phyloP scores from a whole-genome alignment of 30 jellyfish, hydroid and myxozoan genomes.

The Clytia hemisphaerica region DNA sequence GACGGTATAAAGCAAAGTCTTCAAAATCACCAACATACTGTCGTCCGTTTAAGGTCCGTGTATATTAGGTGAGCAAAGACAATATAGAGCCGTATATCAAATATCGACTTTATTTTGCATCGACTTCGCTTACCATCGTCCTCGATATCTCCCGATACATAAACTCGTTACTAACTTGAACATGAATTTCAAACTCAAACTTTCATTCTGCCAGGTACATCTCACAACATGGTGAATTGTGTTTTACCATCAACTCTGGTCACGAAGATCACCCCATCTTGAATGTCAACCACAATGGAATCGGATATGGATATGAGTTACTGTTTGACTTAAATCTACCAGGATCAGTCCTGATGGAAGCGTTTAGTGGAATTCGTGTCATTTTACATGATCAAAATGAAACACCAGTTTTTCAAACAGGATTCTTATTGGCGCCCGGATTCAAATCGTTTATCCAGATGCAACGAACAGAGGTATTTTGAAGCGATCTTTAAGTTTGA shows the following conservation, averaged over 20 bases:
- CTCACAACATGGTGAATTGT: constrained; percentile 83
- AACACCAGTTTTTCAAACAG: constrained; percentile 69
- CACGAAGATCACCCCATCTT: constrained; percentile 43
- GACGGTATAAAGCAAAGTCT: too few species aligned
- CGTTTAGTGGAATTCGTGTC: constrained; percentile 75
- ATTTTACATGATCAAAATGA: constrained; percentile 75
- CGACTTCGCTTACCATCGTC: too few species aligned
- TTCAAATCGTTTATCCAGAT: constrained; percentile 70
- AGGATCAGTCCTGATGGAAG: constrained; percentile 46
- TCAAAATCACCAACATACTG: too few species aligned
- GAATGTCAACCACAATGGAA: constrained; percentile 66
- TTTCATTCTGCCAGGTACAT: too few species aligned
- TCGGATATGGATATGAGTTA: constrained; percentile 66
- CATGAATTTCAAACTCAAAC: too few species aligned
- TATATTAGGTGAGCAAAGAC: too few species aligned
- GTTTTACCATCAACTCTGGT: constrained; percentile 89
- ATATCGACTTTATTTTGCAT: too few species aligned
- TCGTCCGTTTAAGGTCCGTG: too few species aligned
- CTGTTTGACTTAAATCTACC: constrained; percentile 62
- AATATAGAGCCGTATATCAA: too few species aligned
- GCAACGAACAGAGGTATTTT: constrained; percentile 59
- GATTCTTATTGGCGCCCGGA: constrained; percentile 93
- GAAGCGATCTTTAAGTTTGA: too few species aligned
- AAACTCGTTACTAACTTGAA: too few species aligned
- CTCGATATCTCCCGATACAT: too few species aligned